Base-by-base conservation (phyloP, 2,113 vertebrate species). In the Pao palembangensis region DNA sequence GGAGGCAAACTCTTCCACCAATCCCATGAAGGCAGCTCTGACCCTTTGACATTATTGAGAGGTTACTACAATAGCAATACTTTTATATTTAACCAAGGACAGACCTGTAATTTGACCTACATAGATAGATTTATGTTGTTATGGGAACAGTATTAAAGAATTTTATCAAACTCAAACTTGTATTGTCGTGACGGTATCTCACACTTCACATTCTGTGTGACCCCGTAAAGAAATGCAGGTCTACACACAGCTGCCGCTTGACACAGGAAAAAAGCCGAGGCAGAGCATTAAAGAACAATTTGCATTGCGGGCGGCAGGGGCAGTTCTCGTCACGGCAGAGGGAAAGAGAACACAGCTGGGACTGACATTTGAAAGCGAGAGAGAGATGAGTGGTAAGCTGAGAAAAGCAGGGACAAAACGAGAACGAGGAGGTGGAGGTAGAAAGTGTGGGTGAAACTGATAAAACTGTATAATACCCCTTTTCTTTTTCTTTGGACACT, bases 281-380 rank as follows among this genome's bases (percentile, higher is more conserved):
- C 43, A 17, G 28, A 20, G 60, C 55, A 46, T 28, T 8, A 62
- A 54, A 58, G 61, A 69, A 61, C 81, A 80, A 80, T 80, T 86
- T 69, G 76, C 58, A 73, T 64, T 65, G 78, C 76, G 55, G 67
- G 59, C 71, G 50, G 60, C 28, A 51, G 47, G 62, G 69, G 71
- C 76, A 71, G 69, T 69, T 75, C 63, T 66, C 58, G 38, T 41
- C 17, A 51, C 69, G 55, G 69, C 70, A 77, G 69, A 80, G 46
- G 44, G 62, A 73, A 60, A 68, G 23, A 1, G 49, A 52, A 55
- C 23, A 55, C 28, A 50, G 49, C 51, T 66, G 58, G 50, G 21
- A 44, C 31, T 19, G 38, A 64, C 34, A 69, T 65, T 38, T 38
- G 34, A 38, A 48, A 58, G 58, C 65, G 63, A 72, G 46, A 51